These are phyloP conservation scores for Labeo calbasu DNA, from an alignment of 2,797 vertebrate genomes.

Conservation along the genomic window DNA sequence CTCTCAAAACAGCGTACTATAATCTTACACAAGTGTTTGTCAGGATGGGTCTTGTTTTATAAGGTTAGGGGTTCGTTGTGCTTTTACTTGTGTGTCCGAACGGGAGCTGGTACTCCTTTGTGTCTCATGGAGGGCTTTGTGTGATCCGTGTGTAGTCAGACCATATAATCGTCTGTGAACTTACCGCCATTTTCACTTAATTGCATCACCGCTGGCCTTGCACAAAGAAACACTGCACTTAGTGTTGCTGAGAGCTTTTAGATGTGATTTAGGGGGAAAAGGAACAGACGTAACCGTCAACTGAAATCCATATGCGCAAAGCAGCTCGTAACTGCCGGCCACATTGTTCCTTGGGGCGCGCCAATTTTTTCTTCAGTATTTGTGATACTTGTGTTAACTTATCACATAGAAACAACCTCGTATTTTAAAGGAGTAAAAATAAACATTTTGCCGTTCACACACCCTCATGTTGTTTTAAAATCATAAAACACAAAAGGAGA, in stretches of 20 bases:
- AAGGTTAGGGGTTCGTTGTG: slow-evolving; percentile 37
- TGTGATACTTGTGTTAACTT: background rate
- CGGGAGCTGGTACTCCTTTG: slow-evolving; percentile 60
- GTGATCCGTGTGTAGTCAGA: slow-evolving; percentile 23
- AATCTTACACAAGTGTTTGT: slow-evolving; percentile 38
- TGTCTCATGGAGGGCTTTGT: slow-evolving; percentile 31
- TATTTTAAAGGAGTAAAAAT: slow-evolving; percentile 9
- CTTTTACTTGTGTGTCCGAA: slow-evolving; percentile 34
- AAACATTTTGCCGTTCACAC: background rate
- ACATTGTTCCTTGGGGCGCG: slow-evolving; percentile 14
- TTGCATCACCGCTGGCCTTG: slow-evolving; percentile 51
- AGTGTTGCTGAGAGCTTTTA: slow-evolving; percentile 49
- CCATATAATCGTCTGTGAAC: slow-evolving; percentile 24
- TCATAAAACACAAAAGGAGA: background rate
- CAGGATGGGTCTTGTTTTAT: slow-evolving; percentile 33
- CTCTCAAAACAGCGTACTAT: slow-evolving; percentile 18
- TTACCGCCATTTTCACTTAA: slow-evolving; percentile 17
- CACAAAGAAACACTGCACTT: slow-evolving; percentile 50
- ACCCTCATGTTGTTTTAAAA: background rate
- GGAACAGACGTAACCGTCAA: slow-evolving; percentile 15
- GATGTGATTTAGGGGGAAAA: slow-evolving; percentile 29
- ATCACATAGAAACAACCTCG: background rate
- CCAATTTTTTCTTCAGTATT: slow-evolving; percentile 29
- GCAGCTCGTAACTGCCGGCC: slow-evolving; percentile 32
- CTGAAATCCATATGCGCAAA: slow-evolving; percentile 8